A percentile compares a stretch with the other conserved stretches of the same genome.
Evolutionary conservation across 2,888 invertebrate species (phyloP).

Genomic region (Crepidodera aurea): DNA sequence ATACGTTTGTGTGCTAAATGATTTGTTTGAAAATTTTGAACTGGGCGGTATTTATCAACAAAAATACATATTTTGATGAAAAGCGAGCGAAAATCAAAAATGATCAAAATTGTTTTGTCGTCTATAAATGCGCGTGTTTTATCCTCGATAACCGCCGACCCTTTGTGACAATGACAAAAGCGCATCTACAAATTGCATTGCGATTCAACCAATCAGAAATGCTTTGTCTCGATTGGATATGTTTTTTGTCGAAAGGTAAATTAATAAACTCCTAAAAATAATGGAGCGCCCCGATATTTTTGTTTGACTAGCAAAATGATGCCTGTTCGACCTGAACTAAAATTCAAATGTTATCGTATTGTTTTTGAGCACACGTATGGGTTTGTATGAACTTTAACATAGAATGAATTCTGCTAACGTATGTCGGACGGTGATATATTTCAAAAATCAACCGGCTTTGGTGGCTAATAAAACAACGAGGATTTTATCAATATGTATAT

Average conservation of each 20-base stretch:
- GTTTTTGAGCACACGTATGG: constrained; percentile 40
- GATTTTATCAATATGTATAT: constrained; percentile 22
- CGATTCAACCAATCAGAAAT: constrained; percentile 63
- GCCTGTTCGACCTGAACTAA: constrained; percentile 49
- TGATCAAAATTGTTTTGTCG: constrained; percentile 30
- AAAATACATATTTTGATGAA: background rate
- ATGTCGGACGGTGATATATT: constrained; percentile 1
- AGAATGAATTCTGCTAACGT: background rate
- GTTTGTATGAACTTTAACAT: constrained; percentile 17
- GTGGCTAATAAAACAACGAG: constrained; percentile 17
- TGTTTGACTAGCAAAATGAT: constrained; percentile 46
- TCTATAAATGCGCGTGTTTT: constrained; percentile 57
- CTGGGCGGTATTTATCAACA: too few relatives aligned
- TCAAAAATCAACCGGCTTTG: constrained; percentile 19
- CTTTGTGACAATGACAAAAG: constrained; percentile 58
- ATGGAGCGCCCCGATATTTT: constrained; percentile 47
- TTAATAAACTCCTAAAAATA: constrained; percentile 57
- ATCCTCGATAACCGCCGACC: constrained; percentile 59
- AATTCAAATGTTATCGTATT: constrained; percentile 51
- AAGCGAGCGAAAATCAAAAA: constrained; percentile 17
- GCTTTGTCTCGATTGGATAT: constrained; percentile 57
- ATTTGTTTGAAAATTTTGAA: too few relatives aligned
- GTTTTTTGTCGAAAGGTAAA: constrained; percentile 53
- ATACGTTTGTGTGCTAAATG: too few relatives aligned
- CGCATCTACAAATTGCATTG: constrained; percentile 63